These are phyloP conservation scores for Dolichomitus sp. DNA, from an alignment of 2,888 invertebrate species.

Conservation along the genomic window DNA sequence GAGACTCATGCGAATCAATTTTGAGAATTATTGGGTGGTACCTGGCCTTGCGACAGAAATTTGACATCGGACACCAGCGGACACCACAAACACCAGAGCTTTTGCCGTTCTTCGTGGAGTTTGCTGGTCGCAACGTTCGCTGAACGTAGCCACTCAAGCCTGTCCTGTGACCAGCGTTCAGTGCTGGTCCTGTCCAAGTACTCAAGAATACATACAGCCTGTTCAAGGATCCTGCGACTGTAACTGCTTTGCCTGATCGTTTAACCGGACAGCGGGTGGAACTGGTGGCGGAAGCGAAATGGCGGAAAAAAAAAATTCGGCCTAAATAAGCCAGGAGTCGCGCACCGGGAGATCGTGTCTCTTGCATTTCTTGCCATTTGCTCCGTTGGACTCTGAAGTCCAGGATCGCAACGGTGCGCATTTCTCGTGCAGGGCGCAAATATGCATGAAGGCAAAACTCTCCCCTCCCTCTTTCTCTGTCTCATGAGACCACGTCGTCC, in stretches of 20 bases:
- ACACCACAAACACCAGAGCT: not conserved
- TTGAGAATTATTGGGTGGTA: constrained; percentile 47
- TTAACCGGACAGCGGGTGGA: constrained; percentile 44
- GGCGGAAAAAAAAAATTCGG: constrained; percentile 39
- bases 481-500: constrained; percentile 9
- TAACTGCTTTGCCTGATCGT: constrained; percentile 46
- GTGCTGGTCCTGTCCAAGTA: constrained; percentile 11
- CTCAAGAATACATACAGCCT: constrained; percentile 11
- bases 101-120: not conserved
- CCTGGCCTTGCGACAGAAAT: constrained; percentile 45
- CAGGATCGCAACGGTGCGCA: constrained; percentile 10
- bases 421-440: constrained; percentile 39
- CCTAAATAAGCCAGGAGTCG: constrained; percentile 54
- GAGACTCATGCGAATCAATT: constrained; percentile 47
- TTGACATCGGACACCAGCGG: constrained; percentile 56
- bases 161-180: not conserved
- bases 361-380: constrained; percentile 22
- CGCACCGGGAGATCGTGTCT: constrained; percentile 48
- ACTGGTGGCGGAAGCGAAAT: constrained; percentile 58
- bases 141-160: not conserved
- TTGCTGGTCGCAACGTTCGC: not conserved
- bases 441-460: constrained; percentile 28
- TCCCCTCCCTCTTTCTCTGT: not conserved
- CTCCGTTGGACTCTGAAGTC: not conserved
- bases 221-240: constrained; percentile 30